Conservation (phyloP, 2,797 vertebrate species). For the Sebastes taczanowskii region DNA sequence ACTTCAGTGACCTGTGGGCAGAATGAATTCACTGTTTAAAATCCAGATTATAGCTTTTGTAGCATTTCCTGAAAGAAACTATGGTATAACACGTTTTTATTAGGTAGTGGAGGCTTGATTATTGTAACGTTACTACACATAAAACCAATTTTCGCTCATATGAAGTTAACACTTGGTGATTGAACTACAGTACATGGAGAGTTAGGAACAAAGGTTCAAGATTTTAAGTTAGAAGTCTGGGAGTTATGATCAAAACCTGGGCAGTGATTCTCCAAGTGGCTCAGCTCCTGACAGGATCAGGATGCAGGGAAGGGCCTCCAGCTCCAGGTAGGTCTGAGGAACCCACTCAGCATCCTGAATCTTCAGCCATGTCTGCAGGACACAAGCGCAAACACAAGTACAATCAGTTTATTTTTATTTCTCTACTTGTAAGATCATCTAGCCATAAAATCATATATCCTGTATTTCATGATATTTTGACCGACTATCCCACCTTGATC, state of each 20-base stretch:
- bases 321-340: slow-evolving; percentile 92
- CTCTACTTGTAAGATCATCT: background rate
- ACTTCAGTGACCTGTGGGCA: slow-evolving; percentile 89
- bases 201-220: background rate
- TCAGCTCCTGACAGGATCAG: slow-evolving; percentile 94
- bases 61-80: background rate
- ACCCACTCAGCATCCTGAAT: slow-evolving; percentile 92
- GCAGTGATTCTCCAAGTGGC: slow-evolving; percentile 93
- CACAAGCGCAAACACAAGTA: background rate
- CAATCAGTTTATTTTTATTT: background rate
- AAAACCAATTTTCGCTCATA: background rate
- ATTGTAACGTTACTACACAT: background rate
- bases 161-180: background rate
- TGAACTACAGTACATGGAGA: background rate
- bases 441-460: background rate
- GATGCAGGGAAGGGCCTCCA: slow-evolving; percentile 96
- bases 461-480: background rate
- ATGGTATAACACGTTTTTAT: background rate
- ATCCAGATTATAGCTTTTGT: background rate
- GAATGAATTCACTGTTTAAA: background rate
- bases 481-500: slow-evolving; percentile 84
- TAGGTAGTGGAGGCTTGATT: too few species aligned
- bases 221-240: background rate
- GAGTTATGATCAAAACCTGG: slow-evolving; percentile 74
- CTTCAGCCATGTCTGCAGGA: slow-evolving; percentile 89